phyloP scores from a whole-genome alignment of 2,888 invertebrate species.

The Disparrhopalites patrizii region DNA sequence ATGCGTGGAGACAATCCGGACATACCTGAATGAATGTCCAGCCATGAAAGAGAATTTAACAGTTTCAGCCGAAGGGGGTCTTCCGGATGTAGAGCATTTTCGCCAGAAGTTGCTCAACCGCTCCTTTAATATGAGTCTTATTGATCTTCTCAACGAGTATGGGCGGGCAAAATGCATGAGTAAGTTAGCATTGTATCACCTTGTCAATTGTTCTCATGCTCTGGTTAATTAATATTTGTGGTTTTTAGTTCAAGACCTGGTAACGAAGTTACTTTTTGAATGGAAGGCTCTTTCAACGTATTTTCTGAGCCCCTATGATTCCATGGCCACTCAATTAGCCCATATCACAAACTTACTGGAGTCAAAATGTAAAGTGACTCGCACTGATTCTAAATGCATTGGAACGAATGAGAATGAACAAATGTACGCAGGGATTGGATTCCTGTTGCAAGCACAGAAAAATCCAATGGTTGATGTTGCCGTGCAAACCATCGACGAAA shows the following conservation, averaged over 20 bases:
- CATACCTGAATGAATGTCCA: slow-evolving; percentile 23
- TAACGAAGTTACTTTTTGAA: slow-evolving; percentile 19
- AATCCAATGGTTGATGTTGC: slow-evolving; percentile 11
- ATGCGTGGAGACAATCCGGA: slow-evolving; percentile 26
- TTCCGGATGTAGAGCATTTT: slow-evolving; percentile 8
- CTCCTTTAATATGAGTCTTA: slow-evolving; percentile 17
- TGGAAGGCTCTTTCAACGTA: slow-evolving; percentile 22
- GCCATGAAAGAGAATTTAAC: neutral
- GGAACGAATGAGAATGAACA: slow-evolving; percentile 12
- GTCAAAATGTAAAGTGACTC: slow-evolving; percentile 17
- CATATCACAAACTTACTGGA: slow-evolving; percentile 22
- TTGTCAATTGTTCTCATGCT: neutral
- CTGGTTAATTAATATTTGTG: neutral
- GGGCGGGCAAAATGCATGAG: slow-evolving; percentile 27
- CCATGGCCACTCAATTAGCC: slow-evolving; percentile 27
- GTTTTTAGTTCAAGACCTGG: slow-evolving; percentile 25
- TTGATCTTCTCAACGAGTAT: slow-evolving; percentile 26
- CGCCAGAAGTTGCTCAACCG: slow-evolving; percentile 20
- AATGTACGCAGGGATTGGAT: neutral
- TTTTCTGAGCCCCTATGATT: slow-evolving; percentile 26
- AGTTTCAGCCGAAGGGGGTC: neutral
- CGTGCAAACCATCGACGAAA: slow-evolving; percentile 16
- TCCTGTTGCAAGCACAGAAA: too few relatives aligned
- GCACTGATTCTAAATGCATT: neutral
- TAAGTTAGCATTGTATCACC: slow-evolving; percentile 4